A percentile compares a stretch with the other conserved stretches of the same genome.
These are phyloP conservation scores for Cantharis rustica DNA, from an alignment of 2,888 invertebrate species.

Conservation along the genomic window DNA sequence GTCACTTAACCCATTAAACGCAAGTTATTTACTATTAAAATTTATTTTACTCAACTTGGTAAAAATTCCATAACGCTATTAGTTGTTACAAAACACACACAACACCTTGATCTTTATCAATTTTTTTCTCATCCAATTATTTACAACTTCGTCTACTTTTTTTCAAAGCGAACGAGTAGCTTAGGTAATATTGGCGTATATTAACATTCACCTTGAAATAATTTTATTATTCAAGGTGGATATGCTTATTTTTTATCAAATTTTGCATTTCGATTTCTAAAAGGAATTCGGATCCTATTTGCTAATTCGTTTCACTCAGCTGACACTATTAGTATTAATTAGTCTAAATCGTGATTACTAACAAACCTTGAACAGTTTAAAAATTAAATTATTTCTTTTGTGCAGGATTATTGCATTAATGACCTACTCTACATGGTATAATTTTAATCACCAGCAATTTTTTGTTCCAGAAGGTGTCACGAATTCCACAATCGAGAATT, in stretches of 20 bases:
- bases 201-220: neutral
- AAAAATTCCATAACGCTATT: neutral
- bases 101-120: neutral
- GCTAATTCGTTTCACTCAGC: neutral
- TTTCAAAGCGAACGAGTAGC: neutral
- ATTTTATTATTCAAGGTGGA: neutral
- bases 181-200: neutral
- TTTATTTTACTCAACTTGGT: neutral
- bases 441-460: neutral
- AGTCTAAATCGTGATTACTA: neutral
- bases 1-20: neutral
- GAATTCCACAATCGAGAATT: slow-evolving; percentile 50
- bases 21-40: neutral
- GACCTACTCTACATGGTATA: neutral
- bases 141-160: neutral
- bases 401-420: neutral
- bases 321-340: neutral
- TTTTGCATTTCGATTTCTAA: neutral
- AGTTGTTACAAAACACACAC: neutral
- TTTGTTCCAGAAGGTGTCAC: slow-evolving; percentile 43
- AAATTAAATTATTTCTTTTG: neutral
- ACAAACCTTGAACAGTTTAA: neutral
- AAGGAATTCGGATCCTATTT: neutral
- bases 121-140: neutral
- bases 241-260: neutral